phyloP scores from a whole-genome alignment of 2,797 vertebrate genomes.

The Rhynchotus rufescens region DNA sequence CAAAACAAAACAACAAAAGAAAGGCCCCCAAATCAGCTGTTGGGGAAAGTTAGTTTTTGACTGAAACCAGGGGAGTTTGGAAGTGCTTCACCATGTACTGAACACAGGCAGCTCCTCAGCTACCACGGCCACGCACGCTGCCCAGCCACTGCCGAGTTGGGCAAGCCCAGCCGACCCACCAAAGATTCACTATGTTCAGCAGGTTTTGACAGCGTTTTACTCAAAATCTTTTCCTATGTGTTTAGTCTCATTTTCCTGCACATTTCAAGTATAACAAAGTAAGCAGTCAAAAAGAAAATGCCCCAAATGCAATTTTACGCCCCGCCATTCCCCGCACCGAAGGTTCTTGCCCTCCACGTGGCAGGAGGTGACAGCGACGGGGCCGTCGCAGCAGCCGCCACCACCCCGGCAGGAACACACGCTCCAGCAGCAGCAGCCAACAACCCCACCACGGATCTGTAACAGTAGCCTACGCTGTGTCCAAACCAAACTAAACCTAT shows the following conservation, averaged over 20 bases:
- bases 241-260: neutral
- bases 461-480: neutral
- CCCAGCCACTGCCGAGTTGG: conserved; percentile 31
- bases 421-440: neutral
- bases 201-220: neutral
- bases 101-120: neutral
- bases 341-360: rapidly evolving
- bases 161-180: neutral
- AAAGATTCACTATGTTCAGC: conserved; percentile 9
- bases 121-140: neutral
- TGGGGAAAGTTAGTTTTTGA: neutral
- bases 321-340: neutral
- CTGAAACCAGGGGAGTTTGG: neutral
- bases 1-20: neutral
- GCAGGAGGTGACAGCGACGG: neutral
- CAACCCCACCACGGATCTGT: neutral
- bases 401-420: neutral
- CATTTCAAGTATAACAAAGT: neutral
- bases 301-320: neutral
- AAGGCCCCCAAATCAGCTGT: neutral
- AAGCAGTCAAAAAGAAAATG: neutral
- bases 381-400: neutral
- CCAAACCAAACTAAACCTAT: conserved; percentile 6
- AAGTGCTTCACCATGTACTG: neutral
- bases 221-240: neutral